Evolutionary conservation across 2,888 invertebrate species (phyloP), one percentile per base, ranked within the genome.

Genomic region (Conops quadrifasciatus): DNA sequence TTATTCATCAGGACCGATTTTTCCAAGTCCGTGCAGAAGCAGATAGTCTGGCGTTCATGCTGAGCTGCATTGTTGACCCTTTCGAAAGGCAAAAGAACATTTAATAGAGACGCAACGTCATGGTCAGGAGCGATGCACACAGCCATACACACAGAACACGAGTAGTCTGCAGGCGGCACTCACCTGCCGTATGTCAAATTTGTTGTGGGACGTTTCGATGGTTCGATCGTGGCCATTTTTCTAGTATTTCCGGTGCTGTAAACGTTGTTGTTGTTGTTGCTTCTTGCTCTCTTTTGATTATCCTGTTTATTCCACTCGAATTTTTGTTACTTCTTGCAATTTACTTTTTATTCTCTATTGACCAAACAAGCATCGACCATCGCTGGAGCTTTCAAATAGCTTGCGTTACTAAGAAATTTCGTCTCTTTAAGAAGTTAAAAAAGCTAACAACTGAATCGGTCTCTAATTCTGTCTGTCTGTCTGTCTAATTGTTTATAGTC

Each of bases 1-100:
- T 96, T 97, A 78, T 93, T 93, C 66, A 95, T 90, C 71, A 97
- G 90, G 13, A 97, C 96, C 26, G 96, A 96, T 85, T 96, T 97
- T 81, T 97, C 97, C 81, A 96, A 89, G 85, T 86, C 86, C 43
- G 86, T 85, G 74, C 86, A 86, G 72, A 84, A 86, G 60, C 80
- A 81, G 47, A 86, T 82, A 74, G 74, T 75, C 67, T 77, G 73
- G 51, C 75, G 75, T 56, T 77, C 77, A 53, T 77, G 77, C n/a
- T 69, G 72, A 62, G 72, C 73, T 15, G 71, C 69, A 56, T 75
- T 75, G 73, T 69, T 74, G 59, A 74, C 72, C 75, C 76, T 77
- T 26, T 67, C 24, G n/a, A n/a, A n/a, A n/a, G 9, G 36, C n/a
- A 53, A 26, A 2, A 16, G 28, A 66, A n/a, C n/a, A n/a, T n/a